A percentile compares a stretch with the other conserved stretches of the same genome.
Conservation (phyloP, 2,888 invertebrate genomes). For the Nomada ferruginata region DNA sequence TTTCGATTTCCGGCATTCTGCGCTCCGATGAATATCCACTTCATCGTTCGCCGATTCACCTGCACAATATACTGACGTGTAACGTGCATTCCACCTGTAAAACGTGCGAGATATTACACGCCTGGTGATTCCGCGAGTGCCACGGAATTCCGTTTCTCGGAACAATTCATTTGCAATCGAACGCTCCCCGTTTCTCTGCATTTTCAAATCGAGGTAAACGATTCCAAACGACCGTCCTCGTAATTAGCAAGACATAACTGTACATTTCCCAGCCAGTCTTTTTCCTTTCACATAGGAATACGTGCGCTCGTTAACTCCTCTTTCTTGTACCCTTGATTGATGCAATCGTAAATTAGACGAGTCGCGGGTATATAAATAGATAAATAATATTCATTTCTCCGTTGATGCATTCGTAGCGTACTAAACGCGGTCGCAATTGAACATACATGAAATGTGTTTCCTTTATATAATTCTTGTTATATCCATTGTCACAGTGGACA, state of each 20-base stretch:
- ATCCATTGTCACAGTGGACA: too few relatives aligned
- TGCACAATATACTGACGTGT: background rate
- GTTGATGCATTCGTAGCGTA: too few relatives aligned
- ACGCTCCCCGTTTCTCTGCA: background rate
- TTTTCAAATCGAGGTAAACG: conserved; percentile 35
- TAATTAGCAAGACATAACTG: conserved; percentile 28
- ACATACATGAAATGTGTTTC: too few relatives aligned
- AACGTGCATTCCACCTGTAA: background rate
- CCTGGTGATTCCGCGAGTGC: conserved; percentile 8
- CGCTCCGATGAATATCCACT: conserved; percentile 44
- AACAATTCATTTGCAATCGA: conserved; percentile 29
- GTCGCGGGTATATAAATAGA: background rate
- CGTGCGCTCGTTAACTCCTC: background rate
- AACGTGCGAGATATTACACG: conserved; percentile 17
- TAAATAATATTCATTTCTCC: background rate
- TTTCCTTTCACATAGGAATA: background rate
- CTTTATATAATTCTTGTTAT: too few relatives aligned
- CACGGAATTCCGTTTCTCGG: conserved; percentile 19
- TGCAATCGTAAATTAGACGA: background rate
- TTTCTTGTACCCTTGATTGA: conserved; percentile 18
- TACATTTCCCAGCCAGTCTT: background rate
- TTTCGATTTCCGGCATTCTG: conserved; percentile 63
- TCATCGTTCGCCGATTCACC: conserved; percentile 22
- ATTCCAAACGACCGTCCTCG: conserved; percentile 6
- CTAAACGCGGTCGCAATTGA: background rate